A percentile compares a stretch with the other conserved stretches of the same genome.
Evolutionary conservation across 2,113 vertebrate species (phyloP).

Genomic region (Limnothrissa miodon): DNA sequence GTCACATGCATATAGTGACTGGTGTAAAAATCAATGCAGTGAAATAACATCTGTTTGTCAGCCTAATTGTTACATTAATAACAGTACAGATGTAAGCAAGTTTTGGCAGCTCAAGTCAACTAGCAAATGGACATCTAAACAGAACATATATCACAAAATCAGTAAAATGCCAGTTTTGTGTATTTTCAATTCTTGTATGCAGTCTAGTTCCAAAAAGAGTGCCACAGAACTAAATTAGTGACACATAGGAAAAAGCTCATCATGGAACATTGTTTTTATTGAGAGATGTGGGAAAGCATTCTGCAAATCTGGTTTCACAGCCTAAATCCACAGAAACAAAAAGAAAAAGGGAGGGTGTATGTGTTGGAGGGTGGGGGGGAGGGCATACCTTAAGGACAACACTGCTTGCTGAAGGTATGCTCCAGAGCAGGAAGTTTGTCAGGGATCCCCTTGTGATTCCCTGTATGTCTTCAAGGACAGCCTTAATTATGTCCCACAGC

Average conservation of each 20-base stretch:
- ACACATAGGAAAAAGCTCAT: not conserved
- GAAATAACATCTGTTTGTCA: no score
- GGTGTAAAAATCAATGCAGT: no score
- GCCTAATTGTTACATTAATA: no score
- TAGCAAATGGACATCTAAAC: not conserved
- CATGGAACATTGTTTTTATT: not conserved
- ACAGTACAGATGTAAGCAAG: not conserved
- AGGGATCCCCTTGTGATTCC: not conserved
- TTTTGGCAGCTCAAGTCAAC: not conserved
- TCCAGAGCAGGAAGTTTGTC: not conserved
- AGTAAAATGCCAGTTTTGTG: not conserved
- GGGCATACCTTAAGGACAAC: not conserved
- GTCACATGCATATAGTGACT: no score
- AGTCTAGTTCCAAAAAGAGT: not conserved
- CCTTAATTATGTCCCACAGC: not conserved
- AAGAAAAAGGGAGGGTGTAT: slow-evolving; percentile 8
- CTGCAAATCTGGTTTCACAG: slow-evolving; percentile 35
- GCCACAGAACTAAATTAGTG: not conserved
- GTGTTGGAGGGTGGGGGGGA: not conserved
- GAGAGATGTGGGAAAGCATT: not conserved
- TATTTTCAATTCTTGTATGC: not conserved
- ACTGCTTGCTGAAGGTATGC: slow-evolving; percentile 7
- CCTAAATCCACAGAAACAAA: slow-evolving; percentile 42
- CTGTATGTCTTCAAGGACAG: not conserved
- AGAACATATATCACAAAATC: not conserved